Percentiles rank a stretch among this genome's conserved stretches.
Conservation (phyloP, 2,797 vertebrate species). For the Tragopan temminckii region DNA sequence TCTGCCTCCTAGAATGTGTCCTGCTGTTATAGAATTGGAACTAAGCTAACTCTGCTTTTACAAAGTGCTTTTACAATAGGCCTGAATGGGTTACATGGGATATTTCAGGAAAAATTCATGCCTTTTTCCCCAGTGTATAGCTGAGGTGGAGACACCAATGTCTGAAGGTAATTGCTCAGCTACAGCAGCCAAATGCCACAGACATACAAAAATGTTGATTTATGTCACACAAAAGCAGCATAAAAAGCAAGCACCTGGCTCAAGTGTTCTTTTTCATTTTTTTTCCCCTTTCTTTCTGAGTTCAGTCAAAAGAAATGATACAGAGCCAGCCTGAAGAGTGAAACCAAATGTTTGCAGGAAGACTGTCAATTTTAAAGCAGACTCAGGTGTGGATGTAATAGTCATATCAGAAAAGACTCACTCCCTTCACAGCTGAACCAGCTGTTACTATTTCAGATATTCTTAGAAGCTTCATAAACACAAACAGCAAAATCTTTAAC, state of each 20-base stretch:
- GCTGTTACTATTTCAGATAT: not conserved
- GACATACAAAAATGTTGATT: conserved; percentile 56
- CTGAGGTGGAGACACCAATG: conserved; percentile 32
- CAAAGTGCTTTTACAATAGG: not conserved
- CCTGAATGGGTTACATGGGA: not conserved
- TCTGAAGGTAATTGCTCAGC: conserved; percentile 49
- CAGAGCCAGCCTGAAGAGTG: conserved; percentile 26
- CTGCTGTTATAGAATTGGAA: not conserved
- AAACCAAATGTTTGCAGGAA: conserved; percentile 38
- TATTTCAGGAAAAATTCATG: not conserved
- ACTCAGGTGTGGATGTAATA: conserved; percentile 23
- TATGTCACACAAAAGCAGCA: conserved; percentile 53
- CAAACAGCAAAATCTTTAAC: not conserved
- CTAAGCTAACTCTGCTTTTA: not conserved
- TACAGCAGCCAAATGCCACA: conserved; percentile 36
- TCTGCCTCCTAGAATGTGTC: not conserved
- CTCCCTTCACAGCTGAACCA: not conserved
- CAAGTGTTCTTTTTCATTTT: not conserved
- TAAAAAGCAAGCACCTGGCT: conserved; percentile 55
- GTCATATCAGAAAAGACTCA: not conserved
- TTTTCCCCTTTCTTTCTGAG: not conserved
- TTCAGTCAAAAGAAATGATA: conserved; percentile 45
- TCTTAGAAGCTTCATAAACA: not conserved
- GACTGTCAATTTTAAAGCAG: conserved; percentile 55
- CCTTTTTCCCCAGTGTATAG: not conserved